Percentiles rank a stretch among this genome's conserved stretches.
Conservation (phyloP, 2,797 vertebrate genomes). For the Eulemur coronatus region DNA sequence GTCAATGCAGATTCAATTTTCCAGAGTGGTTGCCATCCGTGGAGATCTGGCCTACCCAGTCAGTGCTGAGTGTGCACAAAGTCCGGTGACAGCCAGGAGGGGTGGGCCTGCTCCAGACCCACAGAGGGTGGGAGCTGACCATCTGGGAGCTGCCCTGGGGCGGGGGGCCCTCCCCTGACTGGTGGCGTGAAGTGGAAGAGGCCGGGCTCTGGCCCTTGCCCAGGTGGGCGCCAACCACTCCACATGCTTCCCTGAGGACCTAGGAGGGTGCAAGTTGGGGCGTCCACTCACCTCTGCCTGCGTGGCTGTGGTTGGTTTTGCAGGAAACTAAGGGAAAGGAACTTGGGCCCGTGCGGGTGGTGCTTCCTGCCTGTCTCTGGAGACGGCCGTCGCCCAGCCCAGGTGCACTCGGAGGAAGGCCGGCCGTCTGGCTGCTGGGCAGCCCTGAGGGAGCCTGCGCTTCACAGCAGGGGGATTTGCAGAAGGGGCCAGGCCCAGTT, state of each 20-base stretch:
- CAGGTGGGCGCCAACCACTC: rapidly evolving
- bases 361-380: neutral
- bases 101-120: no score
- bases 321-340: neutral
- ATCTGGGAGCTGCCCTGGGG: rapidly evolving
- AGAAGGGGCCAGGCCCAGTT: rapidly evolving
- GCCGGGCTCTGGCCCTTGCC: no score
- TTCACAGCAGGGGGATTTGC: rapidly evolving
- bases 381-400: no score
- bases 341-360: rapidly evolving
- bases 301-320: neutral
- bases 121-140: no score
- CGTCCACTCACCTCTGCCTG: neutral
- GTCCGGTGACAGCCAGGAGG: neutral
- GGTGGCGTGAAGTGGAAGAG: rapidly evolving
- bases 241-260: rapidly evolving
- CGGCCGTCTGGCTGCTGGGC: rapidly evolving
- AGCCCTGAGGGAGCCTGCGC: rapidly evolving
- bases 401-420: rapidly evolving
- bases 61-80: neutral
- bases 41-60: neutral
- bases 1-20: neutral
- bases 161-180: rapidly evolving
- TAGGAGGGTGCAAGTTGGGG: rapidly evolving
- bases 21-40: neutral